A percentile compares a stretch with the other conserved stretches of the same genome.
These are phyloP conservation scores for Clarias batrachus DNA, from an alignment of 2,113 vertebrate species.

Conservation along the genomic window DNA sequence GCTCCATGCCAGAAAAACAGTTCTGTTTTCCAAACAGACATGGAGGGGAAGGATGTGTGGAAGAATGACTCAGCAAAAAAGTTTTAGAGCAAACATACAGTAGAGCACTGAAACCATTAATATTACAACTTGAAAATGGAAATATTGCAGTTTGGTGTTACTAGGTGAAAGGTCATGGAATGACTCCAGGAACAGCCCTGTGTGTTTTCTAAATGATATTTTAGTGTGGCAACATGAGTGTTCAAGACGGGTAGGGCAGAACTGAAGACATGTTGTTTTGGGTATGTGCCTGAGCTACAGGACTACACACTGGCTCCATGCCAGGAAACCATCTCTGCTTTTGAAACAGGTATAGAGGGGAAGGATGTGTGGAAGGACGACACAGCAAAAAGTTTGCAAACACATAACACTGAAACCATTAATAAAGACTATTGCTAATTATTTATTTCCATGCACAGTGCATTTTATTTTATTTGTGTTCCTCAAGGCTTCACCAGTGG, in stretches of 20 bases:
- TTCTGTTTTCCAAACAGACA: conserved; percentile 55
- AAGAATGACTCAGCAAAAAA: not conserved
- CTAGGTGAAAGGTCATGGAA: conserved; percentile 29
- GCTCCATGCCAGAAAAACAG: conserved; percentile 38
- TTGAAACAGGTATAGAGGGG: conserved; percentile 45
- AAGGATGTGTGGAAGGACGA: not conserved
- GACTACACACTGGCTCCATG: conserved; percentile 41
- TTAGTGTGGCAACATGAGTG: not conserved
- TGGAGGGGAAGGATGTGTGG: not conserved
- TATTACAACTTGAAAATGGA: too few species aligned
- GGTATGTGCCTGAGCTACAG: conserved; percentile 53
- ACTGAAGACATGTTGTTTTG: conserved; percentile 50
- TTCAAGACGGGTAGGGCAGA: not conserved
- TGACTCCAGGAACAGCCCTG: conserved; percentile 31
- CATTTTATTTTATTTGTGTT: not conserved
- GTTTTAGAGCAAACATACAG: not conserved
- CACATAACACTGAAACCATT: not conserved
- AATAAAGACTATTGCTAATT: not conserved
- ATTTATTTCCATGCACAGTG: not conserved
- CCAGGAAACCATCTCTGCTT: conserved; percentile 53
- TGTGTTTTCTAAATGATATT: conserved; percentile 13
- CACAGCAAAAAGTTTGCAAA: not conserved
- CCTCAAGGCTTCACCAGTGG: not conserved
- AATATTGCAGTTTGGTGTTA: conserved; percentile 8
- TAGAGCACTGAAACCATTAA: not conserved